These are phyloP conservation scores for Eurosta solidaginis DNA, from an alignment of 1,140 invertebrate genomes.

Conservation along the genomic window DNA sequence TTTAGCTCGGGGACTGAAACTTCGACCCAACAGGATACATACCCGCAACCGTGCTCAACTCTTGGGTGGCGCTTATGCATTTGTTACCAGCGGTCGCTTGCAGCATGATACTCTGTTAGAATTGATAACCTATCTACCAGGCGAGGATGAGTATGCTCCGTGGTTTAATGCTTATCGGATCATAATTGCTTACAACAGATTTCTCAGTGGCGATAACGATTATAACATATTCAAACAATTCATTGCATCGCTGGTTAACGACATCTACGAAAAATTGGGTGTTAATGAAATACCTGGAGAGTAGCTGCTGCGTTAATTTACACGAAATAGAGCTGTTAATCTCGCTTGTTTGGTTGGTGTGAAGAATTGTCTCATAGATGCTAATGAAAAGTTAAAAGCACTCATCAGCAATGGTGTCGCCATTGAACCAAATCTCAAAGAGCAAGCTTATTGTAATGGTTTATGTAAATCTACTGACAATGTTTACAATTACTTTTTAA, in stretches of 20 bases:
- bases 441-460: conserved; percentile 69
- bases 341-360: conserved; percentile 62
- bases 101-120: conserved; percentile 58
- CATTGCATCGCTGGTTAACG: conserved; percentile 48
- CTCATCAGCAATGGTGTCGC: conserved; percentile 58
- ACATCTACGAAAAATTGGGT: conserved; percentile 52
- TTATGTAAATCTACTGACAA: conserved; percentile 64
- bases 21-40: conserved; percentile 64
- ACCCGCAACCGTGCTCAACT: conserved; percentile 76
- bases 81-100: conserved; percentile 66
- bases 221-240: conserved; percentile 45
- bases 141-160: conserved; percentile 66
- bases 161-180: conserved; percentile 64
- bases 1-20: conserved; percentile 60
- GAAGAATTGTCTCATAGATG: conserved; percentile 59
- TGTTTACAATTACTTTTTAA: conserved; percentile 70
- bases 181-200: conserved; percentile 51
- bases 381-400: conserved; percentile 45
- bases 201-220: conserved; percentile 40
- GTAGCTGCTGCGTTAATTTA: conserved; percentile 52
- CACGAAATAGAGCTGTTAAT: conserved; percentile 58
- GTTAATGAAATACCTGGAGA: conserved; percentile 54
- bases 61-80: conserved; percentile 74
- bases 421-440: conserved; percentile 48
- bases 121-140: conserved; percentile 63